Evolutionary conservation across 2,888 invertebrate species (phyloP).

Genomic region (Acanthopleura granulata): DNA sequence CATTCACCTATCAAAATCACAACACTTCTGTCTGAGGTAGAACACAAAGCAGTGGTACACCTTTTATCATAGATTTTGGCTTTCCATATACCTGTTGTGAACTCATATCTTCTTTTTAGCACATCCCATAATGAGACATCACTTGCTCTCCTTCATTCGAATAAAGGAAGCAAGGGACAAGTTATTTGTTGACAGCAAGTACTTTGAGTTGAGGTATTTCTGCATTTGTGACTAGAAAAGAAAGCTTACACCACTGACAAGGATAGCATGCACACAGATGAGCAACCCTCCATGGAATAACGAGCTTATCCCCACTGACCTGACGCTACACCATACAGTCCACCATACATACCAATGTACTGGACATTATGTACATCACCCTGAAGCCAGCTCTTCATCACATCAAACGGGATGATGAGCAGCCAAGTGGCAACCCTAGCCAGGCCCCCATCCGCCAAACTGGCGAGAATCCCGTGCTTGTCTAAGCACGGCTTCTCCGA

Average conservation of each 20-base stretch:
- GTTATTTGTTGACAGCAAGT: too few relatives aligned
- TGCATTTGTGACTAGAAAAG: slow-evolving; percentile 3
- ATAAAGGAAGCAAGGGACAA: too few relatives aligned
- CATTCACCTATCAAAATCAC: too few relatives aligned
- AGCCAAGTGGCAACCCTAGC: slow-evolving; percentile 1
- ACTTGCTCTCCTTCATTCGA: too few relatives aligned
- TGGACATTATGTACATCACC: not conserved
- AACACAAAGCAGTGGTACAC: too few relatives aligned
- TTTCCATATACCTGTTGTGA: too few relatives aligned
- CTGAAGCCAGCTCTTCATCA: not conserved
- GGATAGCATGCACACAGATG: not conserved
- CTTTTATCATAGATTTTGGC: too few relatives aligned
- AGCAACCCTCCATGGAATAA: not conserved
- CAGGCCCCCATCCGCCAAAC: not conserved
- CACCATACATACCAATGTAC: not conserved
- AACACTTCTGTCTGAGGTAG: too few relatives aligned
- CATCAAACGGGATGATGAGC: not conserved
- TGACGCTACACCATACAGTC: too few relatives aligned
- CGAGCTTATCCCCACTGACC: not conserved
- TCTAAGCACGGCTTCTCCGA: not conserved
- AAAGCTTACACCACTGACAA: slow-evolving; percentile 7
- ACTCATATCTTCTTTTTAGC: too few relatives aligned
- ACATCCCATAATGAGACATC: too few relatives aligned
- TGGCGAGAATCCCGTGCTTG: slow-evolving; percentile 8
- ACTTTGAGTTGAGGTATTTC: too few relatives aligned